These are phyloP conservation scores for Jacana jacana DNA, from an alignment of 2,113 vertebrate species.

Conservation along the genomic window DNA sequence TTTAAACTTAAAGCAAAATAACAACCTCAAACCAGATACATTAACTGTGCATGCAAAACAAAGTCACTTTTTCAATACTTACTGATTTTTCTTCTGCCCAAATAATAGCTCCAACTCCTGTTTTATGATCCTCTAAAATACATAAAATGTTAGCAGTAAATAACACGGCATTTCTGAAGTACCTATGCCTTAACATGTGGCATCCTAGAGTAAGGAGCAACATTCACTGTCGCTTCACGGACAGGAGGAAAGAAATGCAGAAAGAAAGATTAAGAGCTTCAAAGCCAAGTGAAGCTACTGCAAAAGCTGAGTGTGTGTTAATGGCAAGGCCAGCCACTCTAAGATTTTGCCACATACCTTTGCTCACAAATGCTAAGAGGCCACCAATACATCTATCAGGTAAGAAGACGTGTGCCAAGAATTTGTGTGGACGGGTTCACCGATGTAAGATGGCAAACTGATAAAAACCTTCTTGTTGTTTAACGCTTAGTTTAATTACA, in stretches of 20 bases:
- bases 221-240: background rate
- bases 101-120: conserved; percentile 93
- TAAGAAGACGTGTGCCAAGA: background rate
- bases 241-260: background rate
- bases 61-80: conserved; percentile 67
- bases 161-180: background rate
- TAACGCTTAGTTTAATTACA: background rate
- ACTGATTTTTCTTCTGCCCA: conserved; percentile 90
- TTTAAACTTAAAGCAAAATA: background rate
- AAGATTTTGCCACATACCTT: background rate
- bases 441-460: background rate
- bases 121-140: conserved; percentile 95
- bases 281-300: background rate
- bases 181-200: background rate
- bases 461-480: background rate
- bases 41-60: background rate
- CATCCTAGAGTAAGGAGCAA: background rate
- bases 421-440: background rate
- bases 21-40: background rate
- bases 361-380: background rate
- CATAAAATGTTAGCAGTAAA: conserved; percentile 32
- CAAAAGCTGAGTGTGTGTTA: background rate
- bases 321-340: background rate
- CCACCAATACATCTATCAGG: background rate
- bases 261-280: background rate